phyloP scores from a whole-genome alignment of 2,797 vertebrate species.

The Ctenosaura bakeri region DNA sequence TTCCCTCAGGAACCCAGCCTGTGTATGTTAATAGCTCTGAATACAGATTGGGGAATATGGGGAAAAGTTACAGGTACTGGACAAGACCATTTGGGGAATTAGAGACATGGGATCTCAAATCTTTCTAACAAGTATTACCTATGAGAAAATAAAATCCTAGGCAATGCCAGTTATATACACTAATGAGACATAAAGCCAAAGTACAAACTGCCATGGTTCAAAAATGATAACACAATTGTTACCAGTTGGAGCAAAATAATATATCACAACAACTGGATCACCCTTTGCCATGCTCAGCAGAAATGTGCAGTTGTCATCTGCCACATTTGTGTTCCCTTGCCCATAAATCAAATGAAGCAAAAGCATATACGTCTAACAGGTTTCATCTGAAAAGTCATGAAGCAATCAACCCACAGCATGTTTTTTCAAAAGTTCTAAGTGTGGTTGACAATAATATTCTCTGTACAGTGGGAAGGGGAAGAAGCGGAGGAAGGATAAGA shows the following conservation, averaged over 20 bases:
- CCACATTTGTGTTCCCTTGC: neutral
- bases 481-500: neutral
- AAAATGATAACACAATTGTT: neutral
- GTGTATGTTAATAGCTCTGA: no score
- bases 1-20: no score
- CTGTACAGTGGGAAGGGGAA: neutral
- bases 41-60: no score
- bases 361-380: neutral
- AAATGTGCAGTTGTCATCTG: neutral
- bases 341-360: neutral
- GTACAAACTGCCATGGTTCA: neutral
- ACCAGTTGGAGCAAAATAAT: neutral
- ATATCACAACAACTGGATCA: no score
- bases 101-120: no score
- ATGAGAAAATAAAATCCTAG: no score
- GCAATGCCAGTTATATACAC: no score
- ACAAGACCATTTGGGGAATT: no score
- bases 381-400: neutral
- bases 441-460: neutral
- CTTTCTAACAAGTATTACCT: no score
- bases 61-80: no score
- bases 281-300: neutral
- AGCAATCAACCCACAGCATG: constrained; percentile 9
- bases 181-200: neutral
- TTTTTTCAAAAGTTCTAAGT: neutral